A percentile compares a stretch with the other conserved stretches of the same genome.
Evolutionary conservation across 1,140 invertebrate genomes (phyloP).

Genomic region (Sarcophaga bullata): DNA sequence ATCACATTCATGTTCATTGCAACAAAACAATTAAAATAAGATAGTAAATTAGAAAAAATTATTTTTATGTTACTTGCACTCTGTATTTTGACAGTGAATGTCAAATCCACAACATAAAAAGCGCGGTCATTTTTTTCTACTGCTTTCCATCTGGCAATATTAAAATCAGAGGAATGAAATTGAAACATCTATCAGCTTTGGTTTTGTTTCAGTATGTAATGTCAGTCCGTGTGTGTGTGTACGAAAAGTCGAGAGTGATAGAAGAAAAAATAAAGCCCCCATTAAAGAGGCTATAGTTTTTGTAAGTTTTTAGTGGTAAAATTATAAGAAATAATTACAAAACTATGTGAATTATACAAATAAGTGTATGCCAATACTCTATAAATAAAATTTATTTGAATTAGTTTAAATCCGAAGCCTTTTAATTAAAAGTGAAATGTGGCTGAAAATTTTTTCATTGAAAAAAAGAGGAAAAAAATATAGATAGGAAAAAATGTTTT

Average conservation of each 20-base stretch:
- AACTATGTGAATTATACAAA: constrained; percentile 7
- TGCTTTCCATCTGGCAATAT: no score
- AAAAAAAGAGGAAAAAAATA: constrained; percentile 27
- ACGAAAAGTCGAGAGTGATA: constrained; percentile 2
- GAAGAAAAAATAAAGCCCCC: constrained; percentile 35
- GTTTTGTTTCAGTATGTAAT: not conserved
- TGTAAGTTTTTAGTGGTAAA: constrained; percentile 39
- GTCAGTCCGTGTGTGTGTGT: constrained; percentile 30
- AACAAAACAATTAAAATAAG: no score
- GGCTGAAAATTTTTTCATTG: constrained; percentile 9
- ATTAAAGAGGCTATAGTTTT: constrained; percentile 20
- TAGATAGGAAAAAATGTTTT: constrained; percentile 17
- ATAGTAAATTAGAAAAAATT: no score
- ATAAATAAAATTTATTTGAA: not conserved
- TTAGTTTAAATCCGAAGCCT: not conserved
- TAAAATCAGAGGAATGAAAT: not conserved
- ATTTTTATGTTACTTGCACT: no score
- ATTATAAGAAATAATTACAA: constrained; percentile 1
- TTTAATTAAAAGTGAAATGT: constrained; percentile 10
- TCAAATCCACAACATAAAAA: no score
- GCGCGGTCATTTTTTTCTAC: no score
- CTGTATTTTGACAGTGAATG: no score
- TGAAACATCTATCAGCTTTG: not conserved
- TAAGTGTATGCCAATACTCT: not conserved
- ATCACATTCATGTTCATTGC: no score